Base-by-base conservation (phyloP, 2,797 vertebrate species). In the Pristis pectinata region DNA sequence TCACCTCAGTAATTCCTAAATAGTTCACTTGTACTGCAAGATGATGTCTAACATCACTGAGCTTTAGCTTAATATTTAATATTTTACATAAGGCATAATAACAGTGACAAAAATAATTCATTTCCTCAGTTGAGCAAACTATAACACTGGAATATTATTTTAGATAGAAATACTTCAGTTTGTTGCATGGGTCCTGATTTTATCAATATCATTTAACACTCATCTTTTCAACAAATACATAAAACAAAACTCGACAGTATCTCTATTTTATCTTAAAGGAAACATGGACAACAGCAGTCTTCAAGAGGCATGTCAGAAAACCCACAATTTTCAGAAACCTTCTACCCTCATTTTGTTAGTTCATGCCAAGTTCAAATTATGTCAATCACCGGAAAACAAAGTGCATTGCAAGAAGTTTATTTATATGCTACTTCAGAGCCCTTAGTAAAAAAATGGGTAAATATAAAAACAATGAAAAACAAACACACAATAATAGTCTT, bases 401-500 rank as follows among this genome's bases (percentile, higher is more conserved):
- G 95, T 82, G 41, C 53, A 95, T 2, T 95, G 82, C 95, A 95
- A 95, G 95, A 74, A 95, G 41, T 95, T 95, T 95, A 96, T 96
- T 97, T 96, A 96, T 96, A 96, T 95, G 95, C 95, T 95, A 93
- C 95, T 96, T 95, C 96, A 95, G 96, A 95, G 96, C 95, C 37
- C 0, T 94, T 95, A 96, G 96, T 96, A 96, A 96, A 95, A 49
- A 49, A 96, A 96, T 95, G 95, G 95, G 96, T 96, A 95, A 96
- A 95, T 95, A 70, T 96, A 96, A 94, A 96, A 44, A 2, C 94
- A 94, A 95, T 95, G 95, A 95, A 96, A 97, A 96, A 95, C 96
- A 96, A 96, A 95, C 94, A 95, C 95, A 96, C 96, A 96, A 96
- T 96, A 96, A 97, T 95, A 95, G 85, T 96, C 95, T 95, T 94